Base-by-base conservation (phyloP, 2,113 vertebrate genomes). In the Glaucomys volans region DNA sequence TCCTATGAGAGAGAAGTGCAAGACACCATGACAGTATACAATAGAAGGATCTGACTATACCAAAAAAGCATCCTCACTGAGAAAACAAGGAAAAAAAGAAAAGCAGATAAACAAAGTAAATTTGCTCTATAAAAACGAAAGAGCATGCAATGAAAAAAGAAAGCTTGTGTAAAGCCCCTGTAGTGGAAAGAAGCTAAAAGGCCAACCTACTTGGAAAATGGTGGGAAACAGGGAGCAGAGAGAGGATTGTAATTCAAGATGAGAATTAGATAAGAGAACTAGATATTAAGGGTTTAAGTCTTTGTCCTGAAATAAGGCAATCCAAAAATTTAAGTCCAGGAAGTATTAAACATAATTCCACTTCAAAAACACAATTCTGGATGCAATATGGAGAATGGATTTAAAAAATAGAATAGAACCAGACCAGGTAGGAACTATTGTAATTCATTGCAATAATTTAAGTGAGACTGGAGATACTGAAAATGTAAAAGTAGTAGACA, bases 41-140 rank as follows among this genome's bases (percentile, higher is more conserved):
- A 92, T 1, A 66, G 9, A 30, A 11, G 24, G 20, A 79, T 37
- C 3, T 82, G 28, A 67, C 13, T 8, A 0, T 62, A 69, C 59
- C 12, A 50, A 93, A 47, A 94, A 92, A 90, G 30, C 18, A 90
- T 66, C 6, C 17, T 92, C 71, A 75, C 9, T 26, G 9, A 90
- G 32, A 94, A 93, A 90, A 66, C 59, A 28, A 77, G 64, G 42
- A 76, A 69, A 76, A 69, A 47, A 97, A 96, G 14, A 74, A 22
- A 76, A 79, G 12, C 4, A 2, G 35, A 57, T 89, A 82, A 83
- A 87, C 18, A 75, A 95, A 94, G 90, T 62, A 71, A 87, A 17
- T 66, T 62, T 37, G 42, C 32, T 83, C 81, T 59, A 8, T 8
- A 20, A 24, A 93, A 57, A 94, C 26, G 1, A 71, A 74, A 80